Conservation (phyloP, 2,113 vertebrate genomes). For the Poeciliopsis occidentalis region DNA sequence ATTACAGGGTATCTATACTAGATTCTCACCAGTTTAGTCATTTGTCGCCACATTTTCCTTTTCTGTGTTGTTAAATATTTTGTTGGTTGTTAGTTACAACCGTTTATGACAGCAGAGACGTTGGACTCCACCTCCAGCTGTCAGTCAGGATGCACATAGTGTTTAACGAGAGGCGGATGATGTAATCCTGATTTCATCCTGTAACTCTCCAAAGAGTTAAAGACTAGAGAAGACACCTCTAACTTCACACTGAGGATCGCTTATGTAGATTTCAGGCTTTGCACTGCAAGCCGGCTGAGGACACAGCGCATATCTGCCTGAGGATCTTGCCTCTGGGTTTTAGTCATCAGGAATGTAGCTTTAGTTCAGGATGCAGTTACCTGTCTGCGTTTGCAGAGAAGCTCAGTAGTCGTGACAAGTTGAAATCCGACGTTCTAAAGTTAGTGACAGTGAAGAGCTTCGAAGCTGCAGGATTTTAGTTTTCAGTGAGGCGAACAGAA, state of each 20-base stretch:
- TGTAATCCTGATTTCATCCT: constrained; percentile 18
- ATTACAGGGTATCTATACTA: not conserved
- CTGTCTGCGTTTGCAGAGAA: constrained; percentile 11
- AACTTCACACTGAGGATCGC: constrained; percentile 22
- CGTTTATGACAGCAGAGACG: not conserved
- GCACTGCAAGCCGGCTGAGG: constrained; percentile 36
- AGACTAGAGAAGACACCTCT: constrained; percentile 12
- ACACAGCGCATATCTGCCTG: constrained; percentile 17
- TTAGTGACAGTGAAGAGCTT: constrained; percentile 5
- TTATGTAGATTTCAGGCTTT: constrained; percentile 12
- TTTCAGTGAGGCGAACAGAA: constrained; percentile 9
- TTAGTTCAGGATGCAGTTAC: constrained; percentile 12
- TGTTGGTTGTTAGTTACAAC: constrained; percentile 9
- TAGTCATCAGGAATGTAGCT: constrained; percentile 25
- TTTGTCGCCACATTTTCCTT: not conserved
- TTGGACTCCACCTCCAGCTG: constrained; percentile 40
- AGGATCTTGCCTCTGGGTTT: constrained; percentile 27
- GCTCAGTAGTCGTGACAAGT: constrained; percentile 18
- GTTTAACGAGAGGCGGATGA: constrained; percentile 17
- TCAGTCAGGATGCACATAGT: constrained; percentile 9
- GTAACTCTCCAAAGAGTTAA: constrained; percentile 5
- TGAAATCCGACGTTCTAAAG: constrained; percentile 35
- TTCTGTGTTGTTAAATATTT: not conserved
- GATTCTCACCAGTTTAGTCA: not conserved
- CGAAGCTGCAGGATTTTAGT: constrained; percentile 24